Base-by-base conservation (phyloP, 35 echinoderm and acorn worm genomes). In the Diadema setosum region DNA sequence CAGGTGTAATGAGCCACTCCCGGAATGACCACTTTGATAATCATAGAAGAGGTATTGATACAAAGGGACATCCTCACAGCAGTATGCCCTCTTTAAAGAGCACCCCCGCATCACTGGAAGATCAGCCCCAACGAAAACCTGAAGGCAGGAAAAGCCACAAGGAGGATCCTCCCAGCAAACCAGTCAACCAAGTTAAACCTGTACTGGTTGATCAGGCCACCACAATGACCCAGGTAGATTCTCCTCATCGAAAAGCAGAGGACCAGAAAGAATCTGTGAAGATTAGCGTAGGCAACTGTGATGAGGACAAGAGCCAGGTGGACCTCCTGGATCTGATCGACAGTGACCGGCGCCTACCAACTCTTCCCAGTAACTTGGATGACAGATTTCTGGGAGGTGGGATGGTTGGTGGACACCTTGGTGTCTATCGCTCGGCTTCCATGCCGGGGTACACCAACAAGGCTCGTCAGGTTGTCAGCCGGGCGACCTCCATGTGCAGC, bases 281-380 rank as follows among this genome's bases (percentile, higher is more conserved):
- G n/a, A n/a, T n/a, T n/a, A n/a, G n/a, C n/a, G n/a, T n/a, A n/a
- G n/a, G n/a, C n/a, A n/a, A n/a, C n/a, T n/a, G n/a, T n/a, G n/a
- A n/a, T 32, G 63, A 34, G 1, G 27, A 67, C 30, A 5, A 67
- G 20, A 67, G 37, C 27, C 63, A 67, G 29, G 37, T 33, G 63
- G 63, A 78, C 18, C 73, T 78, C 40, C 40, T 78, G 39, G 73
- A 78, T 3, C 39, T 78, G 73, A 78, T 78, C 37, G 73, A 78
- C 73, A 78, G 44, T 44, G 73, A 78, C 17, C 39, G 40, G 14
- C 39, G 73, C 34, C 39, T 21, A 26, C 39, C 39, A 41, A 33
- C 44, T 44, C 73, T 41, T 78, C 73, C 73, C 18, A 36, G 40
- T 7, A 26, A 16, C 73, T 21, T 42, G 14, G 40, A 78, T 44